Percentiles rank a stretch among this genome's conserved stretches.
These are phyloP conservation scores for Dallia pectoralis DNA, from an alignment of 2,797 vertebrate species.

Conservation along the genomic window DNA sequence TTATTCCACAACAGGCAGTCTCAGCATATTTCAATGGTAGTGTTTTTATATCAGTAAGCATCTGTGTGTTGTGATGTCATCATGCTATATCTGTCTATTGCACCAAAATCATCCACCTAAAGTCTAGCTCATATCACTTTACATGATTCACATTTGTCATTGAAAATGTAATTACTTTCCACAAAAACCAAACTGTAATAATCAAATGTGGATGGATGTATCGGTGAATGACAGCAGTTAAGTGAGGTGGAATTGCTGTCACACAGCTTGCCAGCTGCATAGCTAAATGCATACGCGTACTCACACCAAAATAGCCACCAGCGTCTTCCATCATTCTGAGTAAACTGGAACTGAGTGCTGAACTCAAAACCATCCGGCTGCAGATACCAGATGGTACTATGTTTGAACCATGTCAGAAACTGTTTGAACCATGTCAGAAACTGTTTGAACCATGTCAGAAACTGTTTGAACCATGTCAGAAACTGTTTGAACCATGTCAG, in stretches of 20 bases:
- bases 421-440: no score
- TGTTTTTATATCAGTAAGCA: background rate
- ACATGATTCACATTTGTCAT: background rate
- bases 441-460: no score
- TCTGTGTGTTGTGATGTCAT: background rate
- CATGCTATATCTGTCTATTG: background rate
- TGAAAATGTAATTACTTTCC: background rate
- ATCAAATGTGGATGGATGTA: background rate
- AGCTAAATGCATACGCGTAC: slow-evolving; percentile 42
- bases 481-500: no score
- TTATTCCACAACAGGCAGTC: background rate
- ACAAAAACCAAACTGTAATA: background rate
- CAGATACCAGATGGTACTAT: slow-evolving; percentile 28
- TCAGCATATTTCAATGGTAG: background rate
- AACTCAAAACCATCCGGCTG: slow-evolving; percentile 40
- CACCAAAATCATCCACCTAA: background rate
- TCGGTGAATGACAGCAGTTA: background rate
- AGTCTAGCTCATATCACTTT: background rate
- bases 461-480: no score
- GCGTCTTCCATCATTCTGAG: slow-evolving; percentile 44
- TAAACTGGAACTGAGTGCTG: slow-evolving; percentile 44
- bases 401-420: slow-evolving; percentile 41
- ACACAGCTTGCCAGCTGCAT: background rate
- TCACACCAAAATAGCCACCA: slow-evolving; percentile 46
- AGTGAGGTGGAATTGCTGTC: background rate